Conservation (phyloP, 2,888 invertebrate genomes). For the Nipponacmea schrenckii region DNA sequence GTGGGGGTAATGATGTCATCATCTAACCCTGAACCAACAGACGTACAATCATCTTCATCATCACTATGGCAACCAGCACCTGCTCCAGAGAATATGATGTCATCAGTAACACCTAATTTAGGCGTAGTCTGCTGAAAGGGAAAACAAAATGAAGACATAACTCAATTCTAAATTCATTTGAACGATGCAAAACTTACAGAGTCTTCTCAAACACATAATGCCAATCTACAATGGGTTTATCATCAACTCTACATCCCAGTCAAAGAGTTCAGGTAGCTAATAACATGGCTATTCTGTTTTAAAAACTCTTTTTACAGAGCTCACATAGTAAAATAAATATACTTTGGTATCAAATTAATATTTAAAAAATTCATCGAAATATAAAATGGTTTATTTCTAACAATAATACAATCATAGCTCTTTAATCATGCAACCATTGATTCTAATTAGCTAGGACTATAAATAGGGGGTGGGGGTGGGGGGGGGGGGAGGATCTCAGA, state of each 20-base stretch:
- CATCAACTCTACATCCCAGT: not conserved
- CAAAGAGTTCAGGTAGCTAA: no score
- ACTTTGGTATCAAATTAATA: no score
- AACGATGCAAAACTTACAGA: not conserved
- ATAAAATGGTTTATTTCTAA: no score
- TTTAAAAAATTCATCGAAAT: no score
- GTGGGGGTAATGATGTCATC: constrained; percentile 90
- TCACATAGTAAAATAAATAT: no score
- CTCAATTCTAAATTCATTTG: not conserved
- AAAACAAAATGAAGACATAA: constrained; percentile 6
- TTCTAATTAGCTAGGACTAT: no score
- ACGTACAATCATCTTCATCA: constrained; percentile 91
- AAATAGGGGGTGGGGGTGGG: no score
- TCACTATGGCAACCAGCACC: constrained; percentile 91
- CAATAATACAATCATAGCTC: no score
- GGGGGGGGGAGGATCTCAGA: no score
- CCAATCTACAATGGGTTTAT: not conserved
- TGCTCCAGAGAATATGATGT: constrained; percentile 90
- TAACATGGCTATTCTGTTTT: no score
- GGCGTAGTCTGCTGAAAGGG: constrained; percentile 53
- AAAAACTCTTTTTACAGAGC: no score
- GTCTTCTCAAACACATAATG: not conserved
- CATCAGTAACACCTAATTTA: constrained; percentile 74
- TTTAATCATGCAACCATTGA: no score
- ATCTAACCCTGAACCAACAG: constrained; percentile 78